phyloP scores from a whole-genome alignment of 2,888 invertebrate genomes.

The Augiades crinisus region DNA sequence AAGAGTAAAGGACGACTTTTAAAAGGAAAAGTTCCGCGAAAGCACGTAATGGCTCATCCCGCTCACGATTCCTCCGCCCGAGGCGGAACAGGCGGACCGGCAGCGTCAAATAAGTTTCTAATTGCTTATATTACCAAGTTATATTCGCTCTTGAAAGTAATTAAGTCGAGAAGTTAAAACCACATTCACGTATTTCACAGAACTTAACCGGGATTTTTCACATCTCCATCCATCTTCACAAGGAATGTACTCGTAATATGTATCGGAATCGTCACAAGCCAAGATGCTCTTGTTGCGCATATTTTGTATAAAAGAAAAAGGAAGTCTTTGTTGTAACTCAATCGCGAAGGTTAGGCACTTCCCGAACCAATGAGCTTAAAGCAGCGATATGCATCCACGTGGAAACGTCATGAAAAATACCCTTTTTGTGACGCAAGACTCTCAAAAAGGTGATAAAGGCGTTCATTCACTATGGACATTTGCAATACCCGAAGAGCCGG shows the following conservation, averaged over 20 bases:
- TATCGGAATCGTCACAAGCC: conserved; percentile 35
- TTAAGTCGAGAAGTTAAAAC: conserved; percentile 73
- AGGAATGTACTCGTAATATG: conserved; percentile 38
- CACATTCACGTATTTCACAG: conserved; percentile 63
- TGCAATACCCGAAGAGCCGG: no score
- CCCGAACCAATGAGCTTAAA: conserved; percentile 56
- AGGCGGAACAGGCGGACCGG: conserved; percentile 75
- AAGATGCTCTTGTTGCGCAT: conserved; percentile 38
- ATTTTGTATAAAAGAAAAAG: conserved; percentile 36
- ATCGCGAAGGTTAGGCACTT: conserved; percentile 53
- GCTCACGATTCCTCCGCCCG: conserved; percentile 74
- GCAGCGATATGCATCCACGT: conserved; percentile 59
- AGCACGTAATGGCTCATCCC: conserved; percentile 80
- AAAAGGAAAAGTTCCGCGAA: conserved; percentile 78
- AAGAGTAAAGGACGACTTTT: conserved; percentile 78
- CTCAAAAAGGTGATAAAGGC: conserved; percentile 64
- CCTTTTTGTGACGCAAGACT: conserved; percentile 53
- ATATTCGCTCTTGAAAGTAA: conserved; percentile 76
- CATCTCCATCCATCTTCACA: no score
- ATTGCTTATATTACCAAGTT: conserved; percentile 81
- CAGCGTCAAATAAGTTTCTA: conserved; percentile 81
- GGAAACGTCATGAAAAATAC: conserved; percentile 64
- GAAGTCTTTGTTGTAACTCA: conserved; percentile 55
- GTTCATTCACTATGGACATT: conserved; percentile 39
- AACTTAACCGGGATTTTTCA: conserved; percentile 47